Evolutionary conservation across 2,113 vertebrate species (phyloP), one percentile per base, ranked within the genome.

Genomic region (Cisticola juncidis): DNA sequence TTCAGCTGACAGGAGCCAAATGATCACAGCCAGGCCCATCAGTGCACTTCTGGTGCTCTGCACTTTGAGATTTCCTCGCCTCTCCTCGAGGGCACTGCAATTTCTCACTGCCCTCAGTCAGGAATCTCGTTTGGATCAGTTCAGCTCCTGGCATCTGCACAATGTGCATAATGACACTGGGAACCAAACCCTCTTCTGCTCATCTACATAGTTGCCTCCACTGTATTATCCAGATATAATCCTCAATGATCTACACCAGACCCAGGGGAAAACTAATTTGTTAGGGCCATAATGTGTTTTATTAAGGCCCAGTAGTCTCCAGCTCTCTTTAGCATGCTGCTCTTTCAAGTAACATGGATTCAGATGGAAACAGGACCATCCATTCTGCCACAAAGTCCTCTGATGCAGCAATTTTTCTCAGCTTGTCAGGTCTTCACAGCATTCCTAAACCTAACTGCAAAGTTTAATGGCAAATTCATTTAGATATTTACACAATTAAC

Each of bases 21-120:
- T 0, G 0, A 71, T 62, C 1, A 0, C 23, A 50, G 9, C 20
- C 40, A 62, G 20, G 15, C 24, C 23, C 3, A 2, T 11, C 62
- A 80, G 38, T 3, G 2, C 16, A 29, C 22, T 50, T 65, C 29
- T 56, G 47, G 26, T 21, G 45, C 15, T 80, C 48, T 44, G 14
- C 26, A 33, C 40, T 47, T 58, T 25, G 24, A 33, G 45, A 64
- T 79, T 48, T 58, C 51, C 45, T 76, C 1, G 0, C 28, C 62
- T 28, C 24, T 64, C 15, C 35, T 58, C 50, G 31, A 18, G 25
- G 35, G 45, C 42, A 61, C 44, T 22, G 33, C 45, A 25, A 0
- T 54, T 33, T 35, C 58, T 58, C 50, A 25, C 38, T 64, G 58
- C 26, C 33, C 40, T 90, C 40, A 48, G 36, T 70, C 28, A 3